phyloP scores from a whole-genome alignment of 2,113 vertebrate species.

The Ahaetulla prasina region DNA sequence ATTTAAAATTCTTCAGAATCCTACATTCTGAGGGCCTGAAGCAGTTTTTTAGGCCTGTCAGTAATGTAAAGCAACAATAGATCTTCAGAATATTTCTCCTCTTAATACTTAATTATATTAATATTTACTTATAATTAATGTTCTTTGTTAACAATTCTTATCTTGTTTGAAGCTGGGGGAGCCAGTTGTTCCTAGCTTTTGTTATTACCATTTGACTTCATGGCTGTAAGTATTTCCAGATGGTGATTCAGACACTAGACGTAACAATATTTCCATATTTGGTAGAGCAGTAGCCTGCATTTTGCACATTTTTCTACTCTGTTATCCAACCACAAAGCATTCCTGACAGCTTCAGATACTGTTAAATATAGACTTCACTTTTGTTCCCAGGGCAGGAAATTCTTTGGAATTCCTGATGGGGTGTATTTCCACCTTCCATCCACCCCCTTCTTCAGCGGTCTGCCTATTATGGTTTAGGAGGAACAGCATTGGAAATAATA shows the following conservation, averaged over 20 bases:
- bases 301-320: constrained; percentile 97
- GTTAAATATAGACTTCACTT: constrained; percentile 87
- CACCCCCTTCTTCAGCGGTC: constrained; percentile 81
- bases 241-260: constrained; percentile 90
- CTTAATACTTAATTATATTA: not conserved
- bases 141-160: constrained; percentile 7
- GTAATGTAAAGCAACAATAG: not conserved
- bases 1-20: rapidly evolving
- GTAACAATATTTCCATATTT: constrained; percentile 99
- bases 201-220: constrained; percentile 78
- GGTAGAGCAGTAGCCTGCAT: constrained; percentile 97
- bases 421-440: not conserved
- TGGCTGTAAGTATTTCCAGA: constrained; percentile 90
- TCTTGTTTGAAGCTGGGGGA: constrained; percentile 19
- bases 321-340: constrained; percentile 95
- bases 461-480: constrained; percentile 81
- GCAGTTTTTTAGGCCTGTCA: not conserved
- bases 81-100: not conserved
- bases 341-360: constrained; percentile 94
- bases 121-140: not conserved
- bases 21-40: not conserved
- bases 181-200: constrained; percentile 57
- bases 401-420: constrained; percentile 81
- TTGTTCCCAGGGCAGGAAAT: constrained; percentile 92
- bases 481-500: constrained; percentile 69